These are phyloP conservation scores for Orycteropus afer DNA, from an alignment of 2,113 vertebrate species.

Conservation along the genomic window DNA sequence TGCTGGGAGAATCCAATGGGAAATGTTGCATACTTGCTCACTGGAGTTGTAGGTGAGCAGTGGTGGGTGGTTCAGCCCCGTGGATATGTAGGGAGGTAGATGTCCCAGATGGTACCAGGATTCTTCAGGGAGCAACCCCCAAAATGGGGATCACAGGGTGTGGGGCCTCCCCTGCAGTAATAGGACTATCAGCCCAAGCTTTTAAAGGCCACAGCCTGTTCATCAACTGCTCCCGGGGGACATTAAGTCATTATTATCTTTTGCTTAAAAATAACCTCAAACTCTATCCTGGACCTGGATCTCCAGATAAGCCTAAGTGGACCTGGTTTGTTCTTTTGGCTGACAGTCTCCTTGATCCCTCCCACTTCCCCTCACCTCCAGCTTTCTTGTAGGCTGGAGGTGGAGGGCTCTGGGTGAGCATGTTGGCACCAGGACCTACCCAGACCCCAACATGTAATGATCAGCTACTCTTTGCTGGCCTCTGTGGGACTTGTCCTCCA, in stretches of 20 bases:
- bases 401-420: neutral
- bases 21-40: fast-evolving
- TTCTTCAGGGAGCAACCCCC: neutral
- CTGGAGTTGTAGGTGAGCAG: fast-evolving
- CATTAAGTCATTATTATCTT: neutral
- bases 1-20: neutral
- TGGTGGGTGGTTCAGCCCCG: neutral
- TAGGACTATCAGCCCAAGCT: neutral
- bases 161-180: neutral
- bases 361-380: fast-evolving
- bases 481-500: neutral
- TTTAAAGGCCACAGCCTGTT: neutral
- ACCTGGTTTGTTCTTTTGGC: neutral
- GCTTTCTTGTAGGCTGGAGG: neutral
- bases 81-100: neutral
- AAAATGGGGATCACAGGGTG: fast-evolving
- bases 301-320: neutral
- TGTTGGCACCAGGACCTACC: fast-evolving
- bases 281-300: neutral
- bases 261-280: conserved; percentile 39
- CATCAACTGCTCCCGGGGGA: neutral
- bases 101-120: fast-evolving
- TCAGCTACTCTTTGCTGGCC: neutral
- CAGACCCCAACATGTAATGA: fast-evolving
- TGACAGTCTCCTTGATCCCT: neutral